phyloP scores from a whole-genome alignment of 2,888 invertebrate species.

The Cerastis leucographa region DNA sequence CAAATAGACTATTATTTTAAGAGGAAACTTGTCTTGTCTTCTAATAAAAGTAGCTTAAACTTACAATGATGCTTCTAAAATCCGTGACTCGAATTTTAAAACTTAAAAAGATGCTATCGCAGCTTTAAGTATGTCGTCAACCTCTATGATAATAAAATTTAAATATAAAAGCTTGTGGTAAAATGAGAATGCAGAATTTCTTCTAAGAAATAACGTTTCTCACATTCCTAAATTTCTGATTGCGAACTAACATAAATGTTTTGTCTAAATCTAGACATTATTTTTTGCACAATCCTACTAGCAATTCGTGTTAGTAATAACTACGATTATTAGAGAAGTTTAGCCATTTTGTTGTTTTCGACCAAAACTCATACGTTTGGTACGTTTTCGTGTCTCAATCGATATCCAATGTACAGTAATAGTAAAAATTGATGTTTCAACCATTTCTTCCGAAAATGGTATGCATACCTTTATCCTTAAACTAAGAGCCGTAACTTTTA shows the following conservation, averaged over 20 bases:
- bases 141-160: conserved; percentile 28
- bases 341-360: conserved; percentile 35
- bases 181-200: conserved; percentile 24
- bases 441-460: background rate
- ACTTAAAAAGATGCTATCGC: conserved; percentile 51
- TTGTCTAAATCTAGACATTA: conserved; percentile 42
- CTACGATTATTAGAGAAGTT: conserved; percentile 54
- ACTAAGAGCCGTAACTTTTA: background rate
- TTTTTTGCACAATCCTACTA: conserved; percentile 38
- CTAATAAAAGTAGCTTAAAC: conserved; percentile 3
- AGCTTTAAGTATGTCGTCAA: conserved; percentile 41
- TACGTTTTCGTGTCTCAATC: background rate
- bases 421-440: conserved; percentile 5
- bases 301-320: conserved; percentile 43
- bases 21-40: too few relatives aligned
- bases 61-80: conserved; percentile 33
- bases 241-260: conserved; percentile 22
- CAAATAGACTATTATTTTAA: background rate
- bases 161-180: conserved; percentile 47
- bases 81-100: conserved; percentile 47
- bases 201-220: conserved; percentile 24
- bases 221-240: conserved; percentile 16
- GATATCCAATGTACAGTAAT: conserved; percentile 3
- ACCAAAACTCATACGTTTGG: conserved; percentile 15
- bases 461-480: background rate